Conservation (phyloP, 2,113 vertebrate genomes). For the Gymnorhina tibicen region DNA sequence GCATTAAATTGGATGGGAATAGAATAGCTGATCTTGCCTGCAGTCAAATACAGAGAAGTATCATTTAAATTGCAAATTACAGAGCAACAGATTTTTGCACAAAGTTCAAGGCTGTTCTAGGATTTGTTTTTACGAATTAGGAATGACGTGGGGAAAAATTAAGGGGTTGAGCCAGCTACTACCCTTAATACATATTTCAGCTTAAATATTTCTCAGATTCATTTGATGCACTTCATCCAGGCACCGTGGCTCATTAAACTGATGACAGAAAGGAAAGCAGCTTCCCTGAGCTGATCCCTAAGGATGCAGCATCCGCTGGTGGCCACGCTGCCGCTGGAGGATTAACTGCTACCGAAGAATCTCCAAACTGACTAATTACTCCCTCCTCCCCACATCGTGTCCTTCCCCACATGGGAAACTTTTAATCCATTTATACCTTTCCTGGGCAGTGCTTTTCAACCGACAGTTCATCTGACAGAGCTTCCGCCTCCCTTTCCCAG, state of each 20-base stretch:
- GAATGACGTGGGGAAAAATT: neutral
- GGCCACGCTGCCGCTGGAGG: neutral
- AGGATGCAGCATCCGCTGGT: neutral
- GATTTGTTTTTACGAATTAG: slow-evolving; percentile 49
- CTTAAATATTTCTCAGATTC: neutral
- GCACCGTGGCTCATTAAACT: neutral
- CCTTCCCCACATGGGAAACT: neutral
- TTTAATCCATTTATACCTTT: slow-evolving; percentile 25
- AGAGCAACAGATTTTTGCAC: slow-evolving; percentile 55
- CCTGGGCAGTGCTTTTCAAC: neutral
- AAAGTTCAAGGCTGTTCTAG: slow-evolving; percentile 36
- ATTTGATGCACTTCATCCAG: neutral
- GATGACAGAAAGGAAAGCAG: neutral
- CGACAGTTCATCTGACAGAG: neutral
- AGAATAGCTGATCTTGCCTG: slow-evolving; percentile 36
- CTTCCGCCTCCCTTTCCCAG: neutral
- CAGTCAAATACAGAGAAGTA: slow-evolving; percentile 30
- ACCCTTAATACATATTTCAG: neutral
- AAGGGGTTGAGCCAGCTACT: neutral
- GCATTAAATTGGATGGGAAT: slow-evolving; percentile 40
- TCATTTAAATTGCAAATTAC: slow-evolving; percentile 55
- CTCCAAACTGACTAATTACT: neutral
- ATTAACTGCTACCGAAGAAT: neutral
- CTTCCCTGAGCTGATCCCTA: neutral
- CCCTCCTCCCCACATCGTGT: neutral